These are phyloP conservation scores for Drosophila aldrichi DNA, from an alignment of 2,888 invertebrate species.

Conservation along the genomic window DNA sequence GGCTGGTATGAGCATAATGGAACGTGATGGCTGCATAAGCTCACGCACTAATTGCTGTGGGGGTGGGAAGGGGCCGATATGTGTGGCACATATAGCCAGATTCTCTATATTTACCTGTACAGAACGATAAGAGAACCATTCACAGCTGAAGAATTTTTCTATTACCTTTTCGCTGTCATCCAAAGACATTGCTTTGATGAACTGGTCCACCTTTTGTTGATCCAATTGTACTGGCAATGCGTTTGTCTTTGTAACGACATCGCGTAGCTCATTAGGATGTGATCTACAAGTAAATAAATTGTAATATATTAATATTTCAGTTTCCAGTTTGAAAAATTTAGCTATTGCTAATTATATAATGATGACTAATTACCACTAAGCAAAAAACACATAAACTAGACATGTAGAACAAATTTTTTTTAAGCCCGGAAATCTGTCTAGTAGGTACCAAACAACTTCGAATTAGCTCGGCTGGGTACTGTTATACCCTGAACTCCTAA, in stretches of 20 bases:
- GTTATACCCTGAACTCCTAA: too few relatives aligned
- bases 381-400: too few relatives aligned
- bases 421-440: too few relatives aligned
- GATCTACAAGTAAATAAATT: conserved; percentile 50
- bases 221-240: conserved; percentile 72
- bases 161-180: conserved; percentile 80
- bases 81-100: conserved; percentile 80
- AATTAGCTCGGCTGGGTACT: too few relatives aligned
- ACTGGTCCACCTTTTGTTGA: conserved; percentile 83
- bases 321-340: not conserved
- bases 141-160: not conserved
- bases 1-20: conserved; percentile 84
- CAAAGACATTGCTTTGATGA: conserved; percentile 83
- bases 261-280: conserved; percentile 64
- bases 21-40: conserved; percentile 64
- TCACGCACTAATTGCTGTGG: conserved; percentile 55
- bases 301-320: not conserved
- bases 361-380: too few relatives aligned
- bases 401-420: too few relatives aligned
- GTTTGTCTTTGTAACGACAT: conserved; percentile 78
- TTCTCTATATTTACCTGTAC: conserved; percentile 78
- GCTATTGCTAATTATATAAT: not conserved
- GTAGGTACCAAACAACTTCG: too few relatives aligned
- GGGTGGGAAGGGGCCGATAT: conserved; percentile 66
- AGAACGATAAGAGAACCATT: not conserved